Evolutionary conservation across 2,113 vertebrate species (phyloP), one percentile per base, ranked within the genome.

Genomic region (Ammospiza nelsoni): DNA sequence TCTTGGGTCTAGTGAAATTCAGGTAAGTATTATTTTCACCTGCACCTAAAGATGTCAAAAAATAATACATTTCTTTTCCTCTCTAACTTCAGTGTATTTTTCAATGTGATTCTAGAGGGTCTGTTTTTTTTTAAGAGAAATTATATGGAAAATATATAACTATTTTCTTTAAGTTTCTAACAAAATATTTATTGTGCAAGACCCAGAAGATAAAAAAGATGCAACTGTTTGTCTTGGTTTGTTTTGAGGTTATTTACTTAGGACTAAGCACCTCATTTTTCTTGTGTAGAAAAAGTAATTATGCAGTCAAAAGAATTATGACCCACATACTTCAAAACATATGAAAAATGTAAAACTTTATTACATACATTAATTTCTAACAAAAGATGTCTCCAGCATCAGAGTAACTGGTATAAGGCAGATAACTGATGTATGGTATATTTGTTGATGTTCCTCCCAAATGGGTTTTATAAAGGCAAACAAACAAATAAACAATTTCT

Each of bases 301-400:
- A 98, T 98, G 97, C 97, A 98, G 98, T 97, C 97, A 97, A 96
- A 97, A 98, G 98, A 98, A 98, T 98, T 98, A 98, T 97, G 97
- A 97, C 95, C 97, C 96, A 96, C 97, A 97, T 98, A 97, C 98
- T 98, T 98, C 98, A 98, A 98, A 98, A 98, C 90, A 97, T 98
- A 98, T 98, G 98, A 98, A 98, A 98, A 98, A 98, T 98, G 98
- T 98, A 98, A 98, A 98, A 98, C 98, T 98, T 98, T 98, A 98
- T 98, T 98, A 97, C 97, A 95, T 97, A 97, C 98, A 98, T 98
- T 98, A 98, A 98, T 98, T 98, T 98, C 97, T 97, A 98, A 98
- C 97, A 97, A 97, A 98, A 97, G 97, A 98, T 90, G 90, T 97
- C 97, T 97, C 96, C 78, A 92, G 97, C 97, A 96, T 97, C 97